Percentiles rank a stretch among this genome's conserved stretches.
phyloP scores from a whole-genome alignment of 1,140 invertebrate species.

The Acromyrmex heyeri region DNA sequence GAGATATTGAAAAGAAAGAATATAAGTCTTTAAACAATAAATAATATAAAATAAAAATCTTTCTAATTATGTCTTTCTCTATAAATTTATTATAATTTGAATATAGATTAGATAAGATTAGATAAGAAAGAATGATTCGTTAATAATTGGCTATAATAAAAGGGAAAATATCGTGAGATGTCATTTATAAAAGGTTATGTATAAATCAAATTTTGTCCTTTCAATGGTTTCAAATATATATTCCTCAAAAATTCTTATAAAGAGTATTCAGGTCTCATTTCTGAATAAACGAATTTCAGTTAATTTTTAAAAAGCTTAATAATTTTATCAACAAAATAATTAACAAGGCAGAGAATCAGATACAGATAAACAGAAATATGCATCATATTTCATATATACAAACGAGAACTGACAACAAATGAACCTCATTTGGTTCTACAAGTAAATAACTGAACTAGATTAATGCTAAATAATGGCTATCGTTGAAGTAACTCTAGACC shows the following conservation, averaged over 20 bases:
- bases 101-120: neutral
- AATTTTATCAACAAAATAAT: neutral
- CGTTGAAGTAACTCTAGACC: neutral
- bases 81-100: neutral
- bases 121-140: neutral
- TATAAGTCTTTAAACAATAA: neutral
- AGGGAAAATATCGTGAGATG: neutral
- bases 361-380: neutral
- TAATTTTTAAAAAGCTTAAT: neutral
- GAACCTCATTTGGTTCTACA: neutral
- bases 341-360: neutral
- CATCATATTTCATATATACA: neutral
- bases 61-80: neutral
- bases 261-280: neutral
- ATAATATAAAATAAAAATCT: neutral
- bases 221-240: neutral
- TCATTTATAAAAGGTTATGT: neutral
- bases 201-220: neutral
- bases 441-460: conserved; percentile 32
- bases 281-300: conserved; percentile 10
- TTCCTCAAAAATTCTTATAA: conserved; percentile 14
- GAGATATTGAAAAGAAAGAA: neutral
- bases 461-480: conserved; percentile 32
- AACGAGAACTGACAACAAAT: neutral
- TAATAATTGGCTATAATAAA: neutral